Percentiles rank a stretch among this genome's conserved stretches.
These are phyloP conservation scores for Drosophila busckii DNA, from an alignment of 1,140 invertebrate genomes.

Conservation along the genomic window DNA sequence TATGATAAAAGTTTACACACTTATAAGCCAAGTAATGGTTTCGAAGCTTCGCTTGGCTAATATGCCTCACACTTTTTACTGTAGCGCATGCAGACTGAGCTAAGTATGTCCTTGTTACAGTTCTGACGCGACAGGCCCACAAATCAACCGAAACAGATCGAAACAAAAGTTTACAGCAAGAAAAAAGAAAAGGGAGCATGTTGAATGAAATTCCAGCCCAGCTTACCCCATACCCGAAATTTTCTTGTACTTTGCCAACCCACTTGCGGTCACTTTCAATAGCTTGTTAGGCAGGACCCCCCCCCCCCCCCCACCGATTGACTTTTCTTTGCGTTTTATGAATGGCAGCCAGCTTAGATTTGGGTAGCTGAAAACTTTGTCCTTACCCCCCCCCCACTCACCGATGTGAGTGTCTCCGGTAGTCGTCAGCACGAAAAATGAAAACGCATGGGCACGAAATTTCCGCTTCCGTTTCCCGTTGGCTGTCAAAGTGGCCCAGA, in stretches of 20 bases:
- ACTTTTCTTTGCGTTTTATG: no score
- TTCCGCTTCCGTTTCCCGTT: conserved; percentile 70
- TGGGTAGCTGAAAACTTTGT: no score
- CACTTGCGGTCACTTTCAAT: conserved; percentile 19
- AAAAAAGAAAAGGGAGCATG: conserved; percentile 7
- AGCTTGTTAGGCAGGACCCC: conserved; percentile 14
- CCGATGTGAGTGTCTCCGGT: conserved; percentile 21
- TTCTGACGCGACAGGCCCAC: conserved; percentile 37
- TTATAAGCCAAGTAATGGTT: no score
- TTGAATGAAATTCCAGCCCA: background rate
- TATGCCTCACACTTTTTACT: no score
- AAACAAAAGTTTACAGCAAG: conserved; percentile 64
- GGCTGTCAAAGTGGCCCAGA: conserved; percentile 59
- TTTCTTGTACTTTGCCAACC: conserved; percentile 3
- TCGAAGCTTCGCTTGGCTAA: no score
- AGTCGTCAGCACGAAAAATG: conserved; percentile 63
- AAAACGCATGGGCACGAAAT: conserved; percentile 76
- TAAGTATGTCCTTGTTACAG: background rate
- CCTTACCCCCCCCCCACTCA: background rate
- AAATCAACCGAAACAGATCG: conserved; percentile 54
- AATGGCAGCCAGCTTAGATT: no score
- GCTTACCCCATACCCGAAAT: background rate
- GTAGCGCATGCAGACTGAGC: no score
- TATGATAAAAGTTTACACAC: no score
- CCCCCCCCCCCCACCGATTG: background rate